phyloP scores from a whole-genome alignment of 2,113 vertebrate species.

The Mustela nigripes region DNA sequence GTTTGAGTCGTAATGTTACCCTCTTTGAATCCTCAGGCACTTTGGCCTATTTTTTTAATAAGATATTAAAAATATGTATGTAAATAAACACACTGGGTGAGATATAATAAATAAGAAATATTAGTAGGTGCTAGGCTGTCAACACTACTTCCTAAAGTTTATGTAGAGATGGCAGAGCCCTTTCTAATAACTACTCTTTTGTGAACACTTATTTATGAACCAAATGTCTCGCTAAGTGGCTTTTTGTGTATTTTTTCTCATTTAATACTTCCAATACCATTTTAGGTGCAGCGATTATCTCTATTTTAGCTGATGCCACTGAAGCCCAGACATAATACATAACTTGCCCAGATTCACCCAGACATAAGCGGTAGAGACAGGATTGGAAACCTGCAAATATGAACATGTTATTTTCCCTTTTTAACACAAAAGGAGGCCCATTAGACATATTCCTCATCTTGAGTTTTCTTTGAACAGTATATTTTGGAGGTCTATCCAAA shows the following conservation, averaged over 20 bases:
- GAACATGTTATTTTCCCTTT: neutral
- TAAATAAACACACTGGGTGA: neutral
- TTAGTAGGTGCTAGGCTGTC: neutral
- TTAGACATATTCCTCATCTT: neutral
- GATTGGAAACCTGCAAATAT: neutral
- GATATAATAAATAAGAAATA: constrained; percentile 38
- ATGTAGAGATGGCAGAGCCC: neutral
- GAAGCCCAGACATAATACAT: neutral
- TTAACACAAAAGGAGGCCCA: neutral
- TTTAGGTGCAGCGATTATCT: neutral
- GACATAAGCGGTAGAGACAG: neutral
- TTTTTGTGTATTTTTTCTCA: constrained; percentile 16
- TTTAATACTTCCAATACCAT: neutral
- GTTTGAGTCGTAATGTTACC: constrained; percentile 5
- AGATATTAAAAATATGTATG: neutral
- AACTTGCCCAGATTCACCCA: neutral
- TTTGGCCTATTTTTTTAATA: constrained; percentile 2
- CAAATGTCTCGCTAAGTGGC: neutral
- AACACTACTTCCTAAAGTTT: constrained; percentile 18
- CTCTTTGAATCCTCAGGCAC: constrained; percentile 25
- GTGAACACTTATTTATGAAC: neutral
- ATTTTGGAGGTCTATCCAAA: neutral
- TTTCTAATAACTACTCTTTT: neutral
- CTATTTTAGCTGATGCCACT: neutral
- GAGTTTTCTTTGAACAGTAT: neutral